Evolutionary conservation across 2,888 invertebrate genomes (phyloP).

Genomic region (Dendrolimus pini): DNA sequence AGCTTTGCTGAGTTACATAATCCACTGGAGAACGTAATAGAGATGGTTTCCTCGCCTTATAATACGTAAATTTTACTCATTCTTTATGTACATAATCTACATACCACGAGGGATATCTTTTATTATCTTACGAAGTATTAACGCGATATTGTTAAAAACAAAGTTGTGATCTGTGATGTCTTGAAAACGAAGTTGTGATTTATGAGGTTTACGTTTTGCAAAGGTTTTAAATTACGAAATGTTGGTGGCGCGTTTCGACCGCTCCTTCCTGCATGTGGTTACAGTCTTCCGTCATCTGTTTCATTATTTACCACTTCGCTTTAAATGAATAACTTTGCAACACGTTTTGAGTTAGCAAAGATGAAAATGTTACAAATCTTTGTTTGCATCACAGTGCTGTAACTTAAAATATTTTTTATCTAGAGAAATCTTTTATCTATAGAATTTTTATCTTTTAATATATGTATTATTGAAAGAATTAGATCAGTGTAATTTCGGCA

Average conservation of each 20-base stretch:
- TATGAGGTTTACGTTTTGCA: not conserved
- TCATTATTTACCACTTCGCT: constrained; percentile 16
- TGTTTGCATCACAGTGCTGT: too few species aligned
- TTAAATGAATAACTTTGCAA: too few species aligned
- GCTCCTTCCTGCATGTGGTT: constrained; percentile 7
- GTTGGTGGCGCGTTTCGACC: constrained; percentile 7
- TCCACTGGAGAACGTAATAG: not conserved
- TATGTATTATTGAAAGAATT: too few species aligned
- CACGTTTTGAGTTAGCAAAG: too few species aligned
- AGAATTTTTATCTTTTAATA: too few species aligned
- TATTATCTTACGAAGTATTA: not conserved
- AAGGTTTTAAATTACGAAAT: not conserved
- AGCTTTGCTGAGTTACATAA: not conserved
- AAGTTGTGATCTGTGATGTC: not conserved
- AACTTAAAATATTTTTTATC: too few species aligned
- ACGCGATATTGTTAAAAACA: not conserved
- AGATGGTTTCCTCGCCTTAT: not conserved
- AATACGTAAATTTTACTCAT: not conserved
- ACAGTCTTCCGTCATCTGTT: constrained; percentile 17
- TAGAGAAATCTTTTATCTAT: too few species aligned
- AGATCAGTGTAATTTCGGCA: too few species aligned
- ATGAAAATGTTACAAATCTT: too few species aligned
- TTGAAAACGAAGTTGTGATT: not conserved
- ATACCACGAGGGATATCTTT: not conserved
- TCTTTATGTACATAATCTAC: not conserved